Evolutionary conservation across 2,113 vertebrate species (phyloP).

Genomic region (Myiagra hebetior): DNA sequence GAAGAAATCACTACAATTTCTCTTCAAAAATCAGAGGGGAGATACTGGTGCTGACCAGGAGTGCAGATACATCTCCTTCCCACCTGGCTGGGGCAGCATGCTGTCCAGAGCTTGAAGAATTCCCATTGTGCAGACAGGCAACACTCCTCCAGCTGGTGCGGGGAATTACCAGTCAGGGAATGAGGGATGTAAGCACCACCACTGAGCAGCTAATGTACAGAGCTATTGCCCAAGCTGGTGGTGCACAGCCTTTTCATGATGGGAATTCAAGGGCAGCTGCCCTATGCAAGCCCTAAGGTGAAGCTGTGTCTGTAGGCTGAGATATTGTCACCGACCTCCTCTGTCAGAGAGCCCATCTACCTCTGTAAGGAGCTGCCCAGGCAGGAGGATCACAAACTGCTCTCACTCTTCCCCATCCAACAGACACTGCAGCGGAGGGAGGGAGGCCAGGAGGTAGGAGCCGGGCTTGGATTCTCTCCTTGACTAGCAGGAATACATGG

Average conservation of each 20-base stretch:
- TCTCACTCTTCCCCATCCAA: neutral
- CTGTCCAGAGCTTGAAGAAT: neutral
- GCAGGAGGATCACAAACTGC: neutral
- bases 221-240: neutral
- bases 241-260: neutral
- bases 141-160: accelerated
- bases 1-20: neutral
- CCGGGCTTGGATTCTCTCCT: neutral
- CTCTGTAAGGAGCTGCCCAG: neutral
- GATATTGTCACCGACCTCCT: accelerated
- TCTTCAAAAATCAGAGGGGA: neutral
- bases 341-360: neutral
- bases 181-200: too few species aligned
- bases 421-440: neutral
- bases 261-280: neutral
- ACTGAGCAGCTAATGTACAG: neutral
- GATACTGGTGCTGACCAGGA: neutral
- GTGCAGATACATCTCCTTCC: neutral
- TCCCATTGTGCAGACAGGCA: neutral
- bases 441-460: neutral
- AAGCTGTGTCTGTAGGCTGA: neutral
- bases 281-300: accelerated
- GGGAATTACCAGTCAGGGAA: neutral
- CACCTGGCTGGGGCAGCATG: neutral
- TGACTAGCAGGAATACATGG: neutral